A percentile compares a stretch with the other conserved stretches of the same genome.
These are phyloP conservation scores for Hypomesus transpacificus DNA, from an alignment of 2,113 vertebrate species.

Conservation along the genomic window DNA sequence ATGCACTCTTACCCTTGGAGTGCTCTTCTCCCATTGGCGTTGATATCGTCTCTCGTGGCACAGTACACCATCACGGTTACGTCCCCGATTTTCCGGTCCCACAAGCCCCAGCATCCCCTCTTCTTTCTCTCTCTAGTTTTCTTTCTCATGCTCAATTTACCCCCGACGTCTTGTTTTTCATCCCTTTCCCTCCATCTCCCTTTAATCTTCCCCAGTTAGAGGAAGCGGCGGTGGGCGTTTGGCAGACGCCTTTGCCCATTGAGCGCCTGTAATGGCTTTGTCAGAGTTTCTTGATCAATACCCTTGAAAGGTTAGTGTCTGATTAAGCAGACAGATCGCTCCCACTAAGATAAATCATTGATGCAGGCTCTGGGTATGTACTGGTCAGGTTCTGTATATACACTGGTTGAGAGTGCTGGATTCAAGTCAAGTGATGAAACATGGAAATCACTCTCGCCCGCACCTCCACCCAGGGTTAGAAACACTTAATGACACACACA, in stretches of 20 bases:
- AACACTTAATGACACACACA: constrained; percentile 13
- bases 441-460: constrained; percentile 43
- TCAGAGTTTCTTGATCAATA: constrained; percentile 55
- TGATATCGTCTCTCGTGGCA: not conserved
- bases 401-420: too few relatives aligned
- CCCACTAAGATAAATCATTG: constrained; percentile 39
- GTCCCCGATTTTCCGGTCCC: constrained; percentile 25
- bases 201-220: constrained; percentile 50
- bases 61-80: not conserved
- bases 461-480: constrained; percentile 25
- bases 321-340: constrained; percentile 42
- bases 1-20: not conserved
- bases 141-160: constrained; percentile 18
- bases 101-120: constrained; percentile 19
- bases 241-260: constrained; percentile 21
- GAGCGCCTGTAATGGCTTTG: constrained; percentile 42
- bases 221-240: constrained; percentile 13
- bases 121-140: constrained; percentile 17
- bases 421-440: not conserved
- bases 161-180: not conserved
- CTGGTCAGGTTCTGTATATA: constrained; percentile 14
- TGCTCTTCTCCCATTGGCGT: not conserved
- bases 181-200: constrained; percentile 3
- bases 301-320: constrained; percentile 54
- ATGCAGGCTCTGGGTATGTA: not conserved